These are phyloP conservation scores for Hofmannophila pseudospretella DNA, from an alignment of 2,888 invertebrate species.

Conservation along the genomic window DNA sequence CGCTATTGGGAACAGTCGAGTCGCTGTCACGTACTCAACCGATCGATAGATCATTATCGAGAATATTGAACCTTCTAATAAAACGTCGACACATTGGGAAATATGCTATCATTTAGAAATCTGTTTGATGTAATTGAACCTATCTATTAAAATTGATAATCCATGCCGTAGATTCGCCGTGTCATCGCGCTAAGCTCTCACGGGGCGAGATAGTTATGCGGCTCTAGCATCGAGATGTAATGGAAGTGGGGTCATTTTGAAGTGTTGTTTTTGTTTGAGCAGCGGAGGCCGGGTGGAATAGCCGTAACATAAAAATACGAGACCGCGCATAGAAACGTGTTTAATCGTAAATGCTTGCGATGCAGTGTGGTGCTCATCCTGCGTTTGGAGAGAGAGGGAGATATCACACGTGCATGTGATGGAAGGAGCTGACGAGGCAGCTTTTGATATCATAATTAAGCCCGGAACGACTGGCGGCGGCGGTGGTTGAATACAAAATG, in stretches of 20 bases:
- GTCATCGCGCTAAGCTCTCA: slow-evolving; percentile 52
- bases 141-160: slow-evolving; percentile 37
- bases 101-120: slow-evolving; percentile 38
- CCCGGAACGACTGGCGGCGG: slow-evolving; percentile 36
- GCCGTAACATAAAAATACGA: slow-evolving; percentile 59
- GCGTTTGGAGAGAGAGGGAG: slow-evolving; percentile 45
- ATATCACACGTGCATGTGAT: slow-evolving; percentile 35
- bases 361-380: slow-evolving; percentile 49
- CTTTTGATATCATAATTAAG: slow-evolving; percentile 75
- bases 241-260: slow-evolving; percentile 44
- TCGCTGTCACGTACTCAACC: slow-evolving; percentile 26
- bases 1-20: slow-evolving; percentile 22
- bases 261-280: slow-evolving; percentile 35
- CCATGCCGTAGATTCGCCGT: slow-evolving; percentile 39
- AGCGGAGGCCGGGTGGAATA: slow-evolving; percentile 21
- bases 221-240: slow-evolving; percentile 30
- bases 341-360: slow-evolving; percentile 62
- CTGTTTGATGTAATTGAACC: slow-evolving; percentile 38
- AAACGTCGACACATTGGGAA: slow-evolving; percentile 38
- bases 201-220: slow-evolving; percentile 28
- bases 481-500: slow-evolving; percentile 52
- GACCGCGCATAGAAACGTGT: slow-evolving; percentile 73
- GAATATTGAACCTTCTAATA: slow-evolving; percentile 21
- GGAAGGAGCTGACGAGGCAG: slow-evolving; percentile 50
- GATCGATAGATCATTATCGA: slow-evolving; percentile 36